Conservation (phyloP, 23 tunicate genomes). For the Halocynthia roretzi region DNA sequence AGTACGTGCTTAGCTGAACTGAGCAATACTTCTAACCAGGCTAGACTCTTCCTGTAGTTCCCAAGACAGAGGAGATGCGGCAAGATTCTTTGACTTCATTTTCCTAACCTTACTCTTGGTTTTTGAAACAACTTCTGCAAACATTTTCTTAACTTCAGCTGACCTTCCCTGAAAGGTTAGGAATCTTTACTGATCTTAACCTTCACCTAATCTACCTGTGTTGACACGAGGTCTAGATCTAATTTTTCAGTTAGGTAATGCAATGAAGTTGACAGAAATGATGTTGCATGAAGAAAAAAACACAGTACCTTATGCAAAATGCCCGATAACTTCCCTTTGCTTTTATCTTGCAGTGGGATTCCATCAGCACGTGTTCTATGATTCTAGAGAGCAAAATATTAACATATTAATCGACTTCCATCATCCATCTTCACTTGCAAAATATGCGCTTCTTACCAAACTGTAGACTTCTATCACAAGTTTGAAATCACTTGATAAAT, state of each 20-base stretch:
- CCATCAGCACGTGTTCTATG: slow-evolving; percentile 71
- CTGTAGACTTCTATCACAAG: slow-evolving; percentile 73
- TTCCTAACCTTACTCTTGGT: slow-evolving; percentile 13
- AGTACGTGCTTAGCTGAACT: too few species aligned
- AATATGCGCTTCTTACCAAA: slow-evolving; percentile 42
- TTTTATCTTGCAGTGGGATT: slow-evolving; percentile 68
- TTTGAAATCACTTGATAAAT: slow-evolving; percentile 73
- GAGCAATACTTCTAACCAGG: too few species aligned
- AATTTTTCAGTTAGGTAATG: too few species aligned
- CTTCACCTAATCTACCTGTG: neutral
- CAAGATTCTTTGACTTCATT: neutral
- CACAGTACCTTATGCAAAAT: slow-evolving; percentile 53
- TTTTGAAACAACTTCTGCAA: slow-evolving; percentile 13
- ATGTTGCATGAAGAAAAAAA: too few species aligned
- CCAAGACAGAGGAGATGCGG: too few species aligned
- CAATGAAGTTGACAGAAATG: too few species aligned
- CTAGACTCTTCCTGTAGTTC: too few species aligned
- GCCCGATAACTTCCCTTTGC: slow-evolving; percentile 71
- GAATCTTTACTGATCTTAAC: neutral
- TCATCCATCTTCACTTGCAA: neutral
- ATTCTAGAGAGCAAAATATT: slow-evolving; percentile 45
- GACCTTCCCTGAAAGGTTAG: neutral
- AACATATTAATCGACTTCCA: neutral
- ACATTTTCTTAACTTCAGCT: slow-evolving; percentile 7
- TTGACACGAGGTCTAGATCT: neutral